Base-by-base conservation (phyloP, 2,888 invertebrate genomes). In the Diaprepes abbreviatus region DNA sequence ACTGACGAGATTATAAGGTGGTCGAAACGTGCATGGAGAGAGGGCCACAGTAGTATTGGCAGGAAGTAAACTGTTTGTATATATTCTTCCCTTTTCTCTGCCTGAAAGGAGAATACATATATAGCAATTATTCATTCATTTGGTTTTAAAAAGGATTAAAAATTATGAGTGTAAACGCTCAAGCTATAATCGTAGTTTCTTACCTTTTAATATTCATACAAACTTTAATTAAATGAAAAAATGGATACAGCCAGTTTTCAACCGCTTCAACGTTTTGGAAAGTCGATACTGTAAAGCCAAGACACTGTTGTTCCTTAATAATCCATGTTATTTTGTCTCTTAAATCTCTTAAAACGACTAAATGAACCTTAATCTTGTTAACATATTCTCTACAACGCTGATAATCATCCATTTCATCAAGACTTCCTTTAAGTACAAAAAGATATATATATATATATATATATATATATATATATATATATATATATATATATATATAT, bases 321-420 rank as follows among this genome's bases (percentile, higher is more conserved):
- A 97, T 95, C 95, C 95, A 96, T 3, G 85, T 83, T 14, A 94
- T 92, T 74, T 92, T 88, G 74, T 91, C 89, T 76, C 93, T 91
- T 77, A 94, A 92, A 16, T 90, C 90, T 68, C 89, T 89, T 52
- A 97, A 85, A 68, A 92, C 88, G 76, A 92, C 91, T 66, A 93
- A 89, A 48, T 95, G 90, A 74, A 90, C 90, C 62, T 93, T 88
- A 74, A 96, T 86, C 77, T 92, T 89, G 80, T 92, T 89, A 33
- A 92, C 89, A 82, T 96, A 96, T 77, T 94, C 92, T 10, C 89
- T 87, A 73, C 71, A 76, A 78, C 92, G 90, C 58, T 89, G 86
- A 3, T 91, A 88, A 76, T 96, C 89, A 84, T 89, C 95, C 95
- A 95, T 95, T 76, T 93, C 91, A 80, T 95, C 92, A 77, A 96